Evolutionary conservation across 2,888 invertebrate species (phyloP).

Genomic region (Anagyrus pseudococci): DNA sequence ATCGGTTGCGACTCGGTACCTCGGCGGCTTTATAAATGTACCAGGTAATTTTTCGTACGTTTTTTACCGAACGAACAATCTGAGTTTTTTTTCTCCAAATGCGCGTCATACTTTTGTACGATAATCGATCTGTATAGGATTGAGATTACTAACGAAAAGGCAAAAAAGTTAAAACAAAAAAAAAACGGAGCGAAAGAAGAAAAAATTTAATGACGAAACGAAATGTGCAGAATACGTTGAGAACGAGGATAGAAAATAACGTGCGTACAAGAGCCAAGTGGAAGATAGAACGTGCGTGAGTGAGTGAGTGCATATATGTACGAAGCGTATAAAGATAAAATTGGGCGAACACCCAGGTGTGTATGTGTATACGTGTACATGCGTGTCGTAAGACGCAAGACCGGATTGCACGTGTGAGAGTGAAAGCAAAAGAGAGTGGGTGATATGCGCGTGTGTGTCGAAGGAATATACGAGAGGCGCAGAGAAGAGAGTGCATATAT

Average conservation of each 20-base stretch:
- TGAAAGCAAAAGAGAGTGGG: slow-evolving; percentile 25
- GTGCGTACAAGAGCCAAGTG: no score
- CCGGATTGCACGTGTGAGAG: no score
- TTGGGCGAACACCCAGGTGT: no score
- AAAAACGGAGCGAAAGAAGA: slow-evolving; percentile 4
- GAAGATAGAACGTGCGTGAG: slow-evolving; percentile 10
- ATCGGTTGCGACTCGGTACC: slow-evolving; percentile 29
- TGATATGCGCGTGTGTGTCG: slow-evolving; percentile 21
- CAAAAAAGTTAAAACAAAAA: slow-evolving; percentile 5
- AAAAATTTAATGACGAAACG: slow-evolving; percentile 1
- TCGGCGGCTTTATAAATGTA: slow-evolving; percentile 39
- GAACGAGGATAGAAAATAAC: no score
- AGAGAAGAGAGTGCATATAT: no score
- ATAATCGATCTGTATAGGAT: slow-evolving; percentile 26
- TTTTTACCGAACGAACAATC: slow-evolving; percentile 47
- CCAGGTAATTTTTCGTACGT: slow-evolving; percentile 49
- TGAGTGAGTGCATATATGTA: slow-evolving; percentile 7
- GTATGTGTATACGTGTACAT: no score
- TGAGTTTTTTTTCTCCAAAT: slow-evolving; percentile 46
- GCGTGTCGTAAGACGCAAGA: no score
- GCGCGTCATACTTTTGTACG: slow-evolving; percentile 49
- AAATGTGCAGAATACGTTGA: no score
- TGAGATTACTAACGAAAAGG: slow-evolving; percentile 1
- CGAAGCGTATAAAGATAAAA: no score
- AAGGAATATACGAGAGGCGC: slow-evolving; percentile 14